These are phyloP conservation scores for Pseudonaja textilis DNA, from an alignment of 2,113 vertebrate genomes.

Conservation along the genomic window DNA sequence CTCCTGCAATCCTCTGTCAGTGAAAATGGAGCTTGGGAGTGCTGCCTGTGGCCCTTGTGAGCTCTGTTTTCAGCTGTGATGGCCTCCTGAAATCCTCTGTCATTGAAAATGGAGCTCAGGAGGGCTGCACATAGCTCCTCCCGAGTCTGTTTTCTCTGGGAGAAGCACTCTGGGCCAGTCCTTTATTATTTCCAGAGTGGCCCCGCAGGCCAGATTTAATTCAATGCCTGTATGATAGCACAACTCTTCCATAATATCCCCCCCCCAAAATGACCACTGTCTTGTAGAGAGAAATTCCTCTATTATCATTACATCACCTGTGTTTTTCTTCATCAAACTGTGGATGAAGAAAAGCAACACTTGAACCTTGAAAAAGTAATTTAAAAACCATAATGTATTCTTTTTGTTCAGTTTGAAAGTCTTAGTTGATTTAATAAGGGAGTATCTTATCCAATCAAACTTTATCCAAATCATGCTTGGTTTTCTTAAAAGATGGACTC, in stretches of 20 bases:
- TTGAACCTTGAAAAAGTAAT: background rate
- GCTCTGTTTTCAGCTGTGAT: no score
- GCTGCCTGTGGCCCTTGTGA: no score
- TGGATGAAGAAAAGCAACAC: background rate
- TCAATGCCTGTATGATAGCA: background rate
- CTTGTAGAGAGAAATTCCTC: background rate
- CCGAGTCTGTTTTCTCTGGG: no score
- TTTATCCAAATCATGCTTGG: background rate
- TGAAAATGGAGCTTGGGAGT: no score
- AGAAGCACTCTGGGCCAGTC: rapidly evolving
- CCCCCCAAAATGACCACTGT: background rate
- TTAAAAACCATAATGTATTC: background rate
- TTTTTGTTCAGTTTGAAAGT: background rate
- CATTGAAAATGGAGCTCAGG: no score
- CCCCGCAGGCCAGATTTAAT: no score
- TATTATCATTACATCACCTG: background rate
- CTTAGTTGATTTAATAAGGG: background rate
- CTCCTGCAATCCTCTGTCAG: no score
- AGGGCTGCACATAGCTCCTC: no score
- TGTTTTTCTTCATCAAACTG: background rate
- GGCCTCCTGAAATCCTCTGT: no score
- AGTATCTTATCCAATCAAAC: background rate
- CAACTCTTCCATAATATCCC: background rate
- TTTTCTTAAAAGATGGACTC: constrained; percentile 30
- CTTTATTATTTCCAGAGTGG: no score